Evolutionary conservation across 2,113 vertebrate species (phyloP), one percentile per base, ranked within the genome.

Genomic region (Neomonachus schauinslandi): DNA sequence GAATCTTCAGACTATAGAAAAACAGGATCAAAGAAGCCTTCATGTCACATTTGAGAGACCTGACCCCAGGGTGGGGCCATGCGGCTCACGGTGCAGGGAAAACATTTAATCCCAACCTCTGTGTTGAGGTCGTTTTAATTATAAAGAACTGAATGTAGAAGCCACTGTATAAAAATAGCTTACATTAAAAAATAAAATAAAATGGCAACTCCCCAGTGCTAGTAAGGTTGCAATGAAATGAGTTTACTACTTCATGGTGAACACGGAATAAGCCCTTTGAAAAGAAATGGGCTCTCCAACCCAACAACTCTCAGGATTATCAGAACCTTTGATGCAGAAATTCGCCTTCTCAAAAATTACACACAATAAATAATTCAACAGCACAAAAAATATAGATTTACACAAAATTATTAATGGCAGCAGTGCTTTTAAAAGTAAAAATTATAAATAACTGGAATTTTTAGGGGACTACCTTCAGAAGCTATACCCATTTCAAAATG

Each of bases 31-130:
- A 22, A 36, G 13, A 19, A 67, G n/a, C 1, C 82, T 94, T 10
- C 49, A 0, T 22, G 18, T 8, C 14, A 5, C 53, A 3, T 7
- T 2, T 24, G 16, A 31, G 42, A 72, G 26, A 19, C 3, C 46
- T 15, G 59, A 76, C 4, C 33, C 61, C 8, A 0, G 33, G 4
- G 3, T 2, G 5, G 7, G 9, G 26, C 1, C 24, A 0, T 28
- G 3, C 2, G 10, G 13, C 65, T 28, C 71, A 0, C 31, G 1
- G 6, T 46, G 0, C 7, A 3, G 7, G 6, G 8, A 15, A 53
- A 2, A 4, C 1, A 1, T 61, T 26, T 2, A 9, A 7, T 7
- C 8, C 21, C 59, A 3, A 1, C 11, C 21, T 81, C 69, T 18
- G 24, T 5, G 3, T 0, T 2, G 16, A 74, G 19, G 12, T 36